Evolutionary conservation across 2,888 invertebrate species (phyloP).

Genomic region (Notodonta dromedarius): DNA sequence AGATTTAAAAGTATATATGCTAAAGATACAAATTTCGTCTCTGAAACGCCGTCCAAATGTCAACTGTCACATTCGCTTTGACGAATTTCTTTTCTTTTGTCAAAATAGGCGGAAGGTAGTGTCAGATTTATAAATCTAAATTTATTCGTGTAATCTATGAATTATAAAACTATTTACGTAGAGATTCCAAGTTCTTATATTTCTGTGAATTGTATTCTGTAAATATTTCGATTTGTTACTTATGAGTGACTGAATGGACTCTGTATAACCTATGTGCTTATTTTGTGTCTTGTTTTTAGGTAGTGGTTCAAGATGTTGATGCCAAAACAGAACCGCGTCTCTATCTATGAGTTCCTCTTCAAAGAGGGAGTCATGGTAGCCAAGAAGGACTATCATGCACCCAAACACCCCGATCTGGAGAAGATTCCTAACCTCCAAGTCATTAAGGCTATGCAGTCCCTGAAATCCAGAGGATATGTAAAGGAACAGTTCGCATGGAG

Average conservation of each 20-base stretch:
- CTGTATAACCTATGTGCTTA: constrained; percentile 51
- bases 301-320: constrained; percentile 96
- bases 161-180: constrained; percentile 14
- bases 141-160: constrained; percentile 42
- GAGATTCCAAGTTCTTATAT: constrained; percentile 13
- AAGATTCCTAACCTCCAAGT: constrained; percentile 98
- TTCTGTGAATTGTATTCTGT: constrained; percentile 15
- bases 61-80: constrained; percentile 15
- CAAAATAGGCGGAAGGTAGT: constrained; percentile 57
- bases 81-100: constrained; percentile 48
- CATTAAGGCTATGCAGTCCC: constrained; percentile 98
- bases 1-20: no score
- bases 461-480: constrained; percentile 98
- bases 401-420: constrained; percentile 98
- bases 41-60: constrained; percentile 8
- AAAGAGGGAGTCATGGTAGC: constrained; percentile 99
- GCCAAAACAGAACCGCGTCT: constrained; percentile 98
- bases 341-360: constrained; percentile 99
- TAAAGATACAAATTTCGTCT: no score
- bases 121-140: constrained; percentile 37
- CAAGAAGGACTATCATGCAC: constrained; percentile 98
- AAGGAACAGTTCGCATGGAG: constrained; percentile 99
- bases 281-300: constrained; percentile 67
- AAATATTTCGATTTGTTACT: constrained; percentile 37
- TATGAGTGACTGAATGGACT: constrained; percentile 25